A percentile compares a stretch with the other conserved stretches of the same genome.
Evolutionary conservation across 2,888 invertebrate genomes (phyloP).

Genomic region (Lapara coniferarum): DNA sequence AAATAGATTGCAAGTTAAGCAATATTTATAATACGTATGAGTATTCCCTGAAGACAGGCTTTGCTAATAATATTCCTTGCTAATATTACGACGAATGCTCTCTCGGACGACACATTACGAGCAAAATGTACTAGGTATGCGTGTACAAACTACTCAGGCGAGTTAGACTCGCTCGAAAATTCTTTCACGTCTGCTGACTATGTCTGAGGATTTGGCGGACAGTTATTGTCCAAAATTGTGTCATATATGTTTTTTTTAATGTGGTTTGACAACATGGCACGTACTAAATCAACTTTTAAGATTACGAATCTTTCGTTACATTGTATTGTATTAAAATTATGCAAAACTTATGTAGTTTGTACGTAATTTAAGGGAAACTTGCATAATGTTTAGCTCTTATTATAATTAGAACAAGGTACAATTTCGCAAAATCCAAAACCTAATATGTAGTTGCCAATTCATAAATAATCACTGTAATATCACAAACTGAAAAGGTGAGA

Average conservation of each 20-base stretch:
- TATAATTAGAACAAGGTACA: neutral
- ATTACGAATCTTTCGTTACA: neutral
- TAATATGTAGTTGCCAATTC: neutral
- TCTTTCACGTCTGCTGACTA: constrained; percentile 2
- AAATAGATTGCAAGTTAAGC: neutral
- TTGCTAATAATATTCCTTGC: constrained; percentile 11
- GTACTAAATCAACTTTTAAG: too few relatives aligned
- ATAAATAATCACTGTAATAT: neutral
- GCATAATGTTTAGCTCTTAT: neutral
- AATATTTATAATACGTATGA: neutral
- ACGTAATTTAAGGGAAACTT: neutral
- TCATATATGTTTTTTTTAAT: neutral
- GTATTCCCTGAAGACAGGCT: constrained; percentile 1
- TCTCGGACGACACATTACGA: constrained; percentile 5
- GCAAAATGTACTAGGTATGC: constrained; percentile 14
- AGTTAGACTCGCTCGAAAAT: neutral
- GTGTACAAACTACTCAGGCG: constrained; percentile 22
- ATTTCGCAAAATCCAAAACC: neutral
- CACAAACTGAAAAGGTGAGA: neutral
- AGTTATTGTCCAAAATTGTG: neutral
- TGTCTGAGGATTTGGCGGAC: neutral
- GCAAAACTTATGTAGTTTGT: neutral
- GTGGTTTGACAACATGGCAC: neutral
- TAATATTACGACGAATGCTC: constrained; percentile 20
- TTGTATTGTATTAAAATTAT: neutral